Evolutionary conservation across 2,113 vertebrate species (phyloP), one percentile per base, ranked within the genome.

Genomic region (Stigmatopora nigra): DNA sequence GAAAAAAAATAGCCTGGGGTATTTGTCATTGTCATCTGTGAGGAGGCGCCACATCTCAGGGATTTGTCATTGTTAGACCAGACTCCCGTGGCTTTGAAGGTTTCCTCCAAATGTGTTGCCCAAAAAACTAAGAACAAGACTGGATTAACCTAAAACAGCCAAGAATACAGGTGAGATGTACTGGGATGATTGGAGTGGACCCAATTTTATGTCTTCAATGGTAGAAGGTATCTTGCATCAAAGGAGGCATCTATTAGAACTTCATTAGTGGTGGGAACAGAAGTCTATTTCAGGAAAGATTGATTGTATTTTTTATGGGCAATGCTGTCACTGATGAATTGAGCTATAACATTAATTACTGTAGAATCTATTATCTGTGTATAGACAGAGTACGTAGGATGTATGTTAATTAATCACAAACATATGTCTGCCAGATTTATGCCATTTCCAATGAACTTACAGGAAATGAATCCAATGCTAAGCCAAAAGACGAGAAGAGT

Each of bases 1-100:
- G 47, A 53, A 63, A 67, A 67, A 65, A 44, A 31, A 48, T 19
- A 49, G 67, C 66, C 57, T 60, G 0, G n/a, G 69, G 65, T 75
- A 87, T 89, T 87, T 82, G 80, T 90, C 88, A 85, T 58, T 88
- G 87, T 90, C 89, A 88, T 62, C 19, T 22, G 16, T 69, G 62
- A 70, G 71, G 72, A 79, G 82, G 67, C 55, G 67, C 69, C 53
- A 14, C 36, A 78, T 84, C 66, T 59, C 16, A 66, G 57, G 71
- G 65, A 80, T 86, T 77, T 70, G 82, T 86, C 71, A 74, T 52
- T 69, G 61, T 65, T 74, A 38, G 41, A 49, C 61, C 63, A 63
- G 22, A 80, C 68, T 76, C 36, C 31, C 63, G 47, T 70, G 63
- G 65, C 69, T 72, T 48, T 4, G 47, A 61, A 61, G 14, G 41